A percentile compares a stretch with the other conserved stretches of the same genome.
Evolutionary conservation across 2,797 vertebrate genomes (phyloP).

Genomic region (Clangula hyemalis): DNA sequence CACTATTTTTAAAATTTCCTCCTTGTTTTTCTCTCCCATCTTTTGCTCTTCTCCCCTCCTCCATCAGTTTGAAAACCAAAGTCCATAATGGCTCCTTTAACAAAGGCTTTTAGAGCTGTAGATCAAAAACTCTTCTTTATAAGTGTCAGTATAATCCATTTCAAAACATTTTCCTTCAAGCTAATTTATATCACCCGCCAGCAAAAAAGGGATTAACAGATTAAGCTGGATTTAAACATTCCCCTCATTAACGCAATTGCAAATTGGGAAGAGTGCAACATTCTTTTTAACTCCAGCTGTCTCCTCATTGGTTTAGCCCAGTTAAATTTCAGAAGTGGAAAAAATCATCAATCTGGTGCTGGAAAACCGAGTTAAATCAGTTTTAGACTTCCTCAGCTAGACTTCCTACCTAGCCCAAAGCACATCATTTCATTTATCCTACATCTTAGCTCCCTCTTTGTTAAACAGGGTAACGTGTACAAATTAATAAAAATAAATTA

Average conservation of each 20-base stretch:
- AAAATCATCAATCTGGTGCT: background rate
- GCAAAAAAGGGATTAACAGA: background rate
- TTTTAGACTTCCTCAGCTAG: background rate
- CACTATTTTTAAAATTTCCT: background rate
- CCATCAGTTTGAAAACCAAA: background rate
- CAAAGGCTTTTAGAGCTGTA: background rate
- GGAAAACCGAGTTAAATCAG: background rate
- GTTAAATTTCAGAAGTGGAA: background rate
- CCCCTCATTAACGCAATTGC: background rate
- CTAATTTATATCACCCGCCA: background rate
- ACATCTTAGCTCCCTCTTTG: background rate
- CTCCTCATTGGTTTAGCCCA: background rate
- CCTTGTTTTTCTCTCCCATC: background rate
- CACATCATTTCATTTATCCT: background rate
- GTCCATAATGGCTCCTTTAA: background rate
- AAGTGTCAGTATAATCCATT: background rate
- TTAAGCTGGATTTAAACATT: background rate
- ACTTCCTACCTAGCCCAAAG: background rate
- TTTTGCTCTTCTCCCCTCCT: background rate
- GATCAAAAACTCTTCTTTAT: background rate
- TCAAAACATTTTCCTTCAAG: background rate
- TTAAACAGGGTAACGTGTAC: background rate
- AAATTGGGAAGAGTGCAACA: background rate
- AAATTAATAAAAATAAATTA: background rate
- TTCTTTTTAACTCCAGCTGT: background rate